Conservation (phyloP, 2,797 vertebrate species). For the Halcyon badia region DNA sequence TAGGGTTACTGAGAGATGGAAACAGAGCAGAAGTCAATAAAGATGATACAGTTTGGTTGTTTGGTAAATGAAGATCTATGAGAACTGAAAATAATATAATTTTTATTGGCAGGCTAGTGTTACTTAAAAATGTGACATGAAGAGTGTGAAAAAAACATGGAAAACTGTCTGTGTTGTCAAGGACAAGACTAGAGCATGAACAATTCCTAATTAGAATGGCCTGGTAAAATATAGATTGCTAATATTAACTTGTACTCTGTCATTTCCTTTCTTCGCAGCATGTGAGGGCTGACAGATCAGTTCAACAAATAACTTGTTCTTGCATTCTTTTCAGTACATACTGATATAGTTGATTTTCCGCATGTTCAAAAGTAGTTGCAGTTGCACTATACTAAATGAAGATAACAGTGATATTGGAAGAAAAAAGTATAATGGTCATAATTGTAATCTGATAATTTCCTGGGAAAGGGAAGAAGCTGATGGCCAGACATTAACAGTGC, state of each 20-base stretch:
- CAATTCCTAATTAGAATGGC: not conserved
- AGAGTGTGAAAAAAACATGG: not conserved
- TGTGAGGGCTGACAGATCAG: not conserved
- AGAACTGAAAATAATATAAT: not conserved
- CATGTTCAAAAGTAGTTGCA: not conserved
- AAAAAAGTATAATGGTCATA: not conserved
- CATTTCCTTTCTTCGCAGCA: not conserved
- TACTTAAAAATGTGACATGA: not conserved
- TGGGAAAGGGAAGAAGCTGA: not conserved
- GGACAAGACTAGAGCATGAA: not conserved
- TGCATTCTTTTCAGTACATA: not conserved
- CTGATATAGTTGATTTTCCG: not conserved
- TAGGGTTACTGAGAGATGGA: not conserved
- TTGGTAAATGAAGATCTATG: not conserved
- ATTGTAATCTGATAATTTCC: not conserved
- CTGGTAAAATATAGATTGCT: not conserved
- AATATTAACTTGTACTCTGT: not conserved
- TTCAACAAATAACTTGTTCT: not conserved
- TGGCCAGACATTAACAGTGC: rapidly evolving
- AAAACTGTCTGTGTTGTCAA: not conserved
- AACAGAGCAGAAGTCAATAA: slow-evolving; percentile 4
- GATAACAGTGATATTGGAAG: not conserved
- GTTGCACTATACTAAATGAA: not conserved
- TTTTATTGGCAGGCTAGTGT: not conserved
- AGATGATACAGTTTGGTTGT: not conserved